These are phyloP conservation scores for Atherinomorus stipes DNA, from an alignment of 2,113 vertebrate species.

Conservation along the genomic window DNA sequence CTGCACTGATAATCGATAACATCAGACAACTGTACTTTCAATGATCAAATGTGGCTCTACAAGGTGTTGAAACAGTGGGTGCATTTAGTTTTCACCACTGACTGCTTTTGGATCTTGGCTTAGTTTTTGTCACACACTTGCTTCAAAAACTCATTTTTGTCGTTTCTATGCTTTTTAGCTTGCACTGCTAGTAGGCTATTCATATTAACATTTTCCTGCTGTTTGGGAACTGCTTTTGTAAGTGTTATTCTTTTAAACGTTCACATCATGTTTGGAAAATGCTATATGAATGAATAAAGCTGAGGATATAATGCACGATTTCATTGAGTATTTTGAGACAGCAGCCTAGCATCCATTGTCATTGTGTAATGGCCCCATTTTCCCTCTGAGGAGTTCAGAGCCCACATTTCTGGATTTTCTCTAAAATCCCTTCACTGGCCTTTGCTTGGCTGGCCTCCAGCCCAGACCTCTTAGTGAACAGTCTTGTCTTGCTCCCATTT, in stretches of 20 bases:
- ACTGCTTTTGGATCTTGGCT: too few species aligned
- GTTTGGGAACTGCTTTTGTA: too few species aligned
- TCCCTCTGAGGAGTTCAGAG: slow-evolving; percentile 32
- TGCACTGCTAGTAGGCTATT: not conserved
- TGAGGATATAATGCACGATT: not conserved
- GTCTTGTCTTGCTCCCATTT: slow-evolving; percentile 32
- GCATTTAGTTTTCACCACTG: not conserved
- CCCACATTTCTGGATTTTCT: slow-evolving; percentile 41
- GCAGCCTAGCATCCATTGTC: not conserved
- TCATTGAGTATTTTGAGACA: not conserved
- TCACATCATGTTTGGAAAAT: too few species aligned
- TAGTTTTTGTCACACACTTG: not conserved
- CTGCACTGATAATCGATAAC: too few species aligned
- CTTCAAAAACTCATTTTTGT: not conserved
- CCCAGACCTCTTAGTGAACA: slow-evolving; percentile 60
- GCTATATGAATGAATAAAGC: too few species aligned
- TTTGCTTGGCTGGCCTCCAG: slow-evolving; percentile 55
- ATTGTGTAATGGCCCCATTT: not conserved
- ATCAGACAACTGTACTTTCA: too few species aligned
- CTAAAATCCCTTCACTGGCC: slow-evolving; percentile 52
- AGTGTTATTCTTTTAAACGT: too few species aligned
- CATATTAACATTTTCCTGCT: not conserved
- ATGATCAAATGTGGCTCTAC: too few species aligned
- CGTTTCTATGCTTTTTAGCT: not conserved
- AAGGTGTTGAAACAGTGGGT: not conserved